A percentile compares a stretch with the other conserved stretches of the same genome.
Conservation (phyloP, 2,888 invertebrate genomes). For the Parapristionchus giblindavisi region DNA sequence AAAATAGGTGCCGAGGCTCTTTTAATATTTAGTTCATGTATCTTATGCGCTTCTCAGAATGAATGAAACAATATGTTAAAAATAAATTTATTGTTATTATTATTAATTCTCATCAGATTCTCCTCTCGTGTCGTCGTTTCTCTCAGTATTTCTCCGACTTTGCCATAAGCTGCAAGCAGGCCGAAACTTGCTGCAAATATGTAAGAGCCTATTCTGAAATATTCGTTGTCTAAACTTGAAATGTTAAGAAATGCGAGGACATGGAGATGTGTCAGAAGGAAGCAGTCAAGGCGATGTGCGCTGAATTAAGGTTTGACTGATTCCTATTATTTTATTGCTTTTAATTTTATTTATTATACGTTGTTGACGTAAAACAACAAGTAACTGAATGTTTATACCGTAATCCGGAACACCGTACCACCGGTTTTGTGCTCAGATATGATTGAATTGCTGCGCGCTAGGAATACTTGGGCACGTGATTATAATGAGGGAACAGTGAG, state of each 20-base stretch:
- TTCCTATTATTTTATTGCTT: background rate
- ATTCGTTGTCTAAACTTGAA: too few species aligned
- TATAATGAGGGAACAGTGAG: too few species aligned
- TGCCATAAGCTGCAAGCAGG: slow-evolving; percentile 53
- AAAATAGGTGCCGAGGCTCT: too few species aligned
- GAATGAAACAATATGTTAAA: too few species aligned
- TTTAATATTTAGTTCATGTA: too few species aligned
- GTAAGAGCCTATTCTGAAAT: background rate
- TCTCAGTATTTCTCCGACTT: slow-evolving; percentile 55
- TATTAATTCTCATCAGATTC: background rate
- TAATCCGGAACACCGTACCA: too few species aligned
- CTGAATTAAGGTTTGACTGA: slow-evolving; percentile 14
- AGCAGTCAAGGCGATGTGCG: slow-evolving; percentile 7
- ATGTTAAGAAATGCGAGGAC: slow-evolving; percentile 28
- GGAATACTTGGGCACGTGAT: too few species aligned
- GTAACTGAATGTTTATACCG: too few species aligned
- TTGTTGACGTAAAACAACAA: too few species aligned
- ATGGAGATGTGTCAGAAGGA: slow-evolving; percentile 3
- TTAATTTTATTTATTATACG: background rate
- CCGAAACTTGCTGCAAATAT: slow-evolving; percentile 40
- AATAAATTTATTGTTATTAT: background rate
- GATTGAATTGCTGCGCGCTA: too few species aligned
- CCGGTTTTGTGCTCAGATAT: too few species aligned
- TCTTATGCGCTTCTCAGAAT: too few species aligned
- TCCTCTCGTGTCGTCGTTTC: slow-evolving; percentile 42